phyloP scores from a whole-genome alignment of 2,888 invertebrate species.

The Xestia c-nigrum region DNA sequence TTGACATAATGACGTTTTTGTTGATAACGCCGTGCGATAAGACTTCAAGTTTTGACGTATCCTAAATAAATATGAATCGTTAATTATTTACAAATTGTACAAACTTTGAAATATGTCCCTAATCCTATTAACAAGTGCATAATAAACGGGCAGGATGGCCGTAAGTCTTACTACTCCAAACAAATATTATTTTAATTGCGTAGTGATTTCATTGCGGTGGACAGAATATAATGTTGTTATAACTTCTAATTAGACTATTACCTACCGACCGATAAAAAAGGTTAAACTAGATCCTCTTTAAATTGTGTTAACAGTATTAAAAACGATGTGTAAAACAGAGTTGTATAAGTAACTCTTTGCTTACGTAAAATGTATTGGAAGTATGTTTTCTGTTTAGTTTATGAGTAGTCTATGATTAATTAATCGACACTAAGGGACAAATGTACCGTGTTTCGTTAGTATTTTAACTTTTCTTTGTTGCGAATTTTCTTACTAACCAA shows the following conservation, averaged over 20 bases:
- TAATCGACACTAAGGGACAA: not conserved
- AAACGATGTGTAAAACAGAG: not conserved
- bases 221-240: constrained; percentile 41
- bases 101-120: constrained; percentile 41
- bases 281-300: constrained; percentile 11
- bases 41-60: constrained; percentile 2
- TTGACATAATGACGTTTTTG: constrained; percentile 14
- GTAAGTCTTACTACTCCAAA: constrained; percentile 50
- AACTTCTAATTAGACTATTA: constrained; percentile 20
- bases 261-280: not conserved
- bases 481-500: constrained; percentile 23
- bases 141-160: constrained; percentile 55
- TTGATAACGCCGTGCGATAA: constrained; percentile 25
- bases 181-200: not conserved
- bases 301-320: constrained; percentile 13
- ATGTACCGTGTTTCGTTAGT: not conserved
- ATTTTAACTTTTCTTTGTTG: constrained; percentile 2
- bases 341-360: not conserved
- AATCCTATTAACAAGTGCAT: constrained; percentile 29
- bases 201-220: constrained; percentile 34
- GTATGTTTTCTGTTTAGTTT: not conserved
- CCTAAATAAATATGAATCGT: constrained; percentile 29
- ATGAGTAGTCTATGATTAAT: constrained; percentile 17
- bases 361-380: not conserved
- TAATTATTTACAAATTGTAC: not conserved